Evolutionary conservation across 1,140 invertebrate genomes (phyloP).

Genomic region (Cotesia typhae): DNA sequence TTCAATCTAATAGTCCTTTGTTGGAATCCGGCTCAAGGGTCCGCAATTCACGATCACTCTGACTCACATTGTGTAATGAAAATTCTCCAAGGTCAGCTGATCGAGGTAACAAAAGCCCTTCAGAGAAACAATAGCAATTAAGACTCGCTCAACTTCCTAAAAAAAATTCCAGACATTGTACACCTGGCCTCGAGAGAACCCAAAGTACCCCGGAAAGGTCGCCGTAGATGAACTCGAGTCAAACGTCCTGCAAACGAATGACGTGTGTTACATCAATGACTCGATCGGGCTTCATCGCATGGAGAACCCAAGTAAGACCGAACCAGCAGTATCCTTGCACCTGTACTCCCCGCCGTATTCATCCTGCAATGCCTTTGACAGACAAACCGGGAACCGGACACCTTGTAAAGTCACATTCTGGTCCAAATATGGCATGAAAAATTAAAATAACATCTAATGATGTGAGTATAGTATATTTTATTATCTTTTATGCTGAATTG

Average conservation of each 20-base stretch:
- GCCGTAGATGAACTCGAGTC: conserved; percentile 72
- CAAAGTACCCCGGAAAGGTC: conserved; percentile 49
- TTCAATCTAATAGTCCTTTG: conserved; percentile 98
- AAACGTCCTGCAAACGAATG: conserved; percentile 74
- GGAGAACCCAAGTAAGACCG: conserved; percentile 90
- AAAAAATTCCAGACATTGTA: conserved; percentile 71
- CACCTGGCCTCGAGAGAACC: conserved; percentile 72
- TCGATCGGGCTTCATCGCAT: conserved; percentile 93
- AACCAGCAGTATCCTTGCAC: conserved; percentile 91
- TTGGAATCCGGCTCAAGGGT: conserved; percentile 95
- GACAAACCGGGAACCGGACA: conserved; percentile 82
- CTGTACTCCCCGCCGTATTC: conserved; percentile 96
- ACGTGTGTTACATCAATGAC: conserved; percentile 96
- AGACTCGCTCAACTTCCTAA: too few relatives aligned
- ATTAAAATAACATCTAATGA: too few relatives aligned
- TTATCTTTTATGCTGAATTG: too few relatives aligned
- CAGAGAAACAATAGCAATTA: too few relatives aligned
- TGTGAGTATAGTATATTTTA: too few relatives aligned
- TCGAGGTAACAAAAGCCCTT: conserved; percentile 66
- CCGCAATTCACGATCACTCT: conserved; percentile 95
- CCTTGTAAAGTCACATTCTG: conserved; percentile 85
- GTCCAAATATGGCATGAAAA: conserved; percentile 77
- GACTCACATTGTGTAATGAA: conserved; percentile 99
- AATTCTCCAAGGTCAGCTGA: conserved; percentile 76
- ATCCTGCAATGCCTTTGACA: conserved; percentile 89